Evolutionary conservation across 2,888 invertebrate genomes (phyloP).

Genomic region (Hypena proboscidalis): DNA sequence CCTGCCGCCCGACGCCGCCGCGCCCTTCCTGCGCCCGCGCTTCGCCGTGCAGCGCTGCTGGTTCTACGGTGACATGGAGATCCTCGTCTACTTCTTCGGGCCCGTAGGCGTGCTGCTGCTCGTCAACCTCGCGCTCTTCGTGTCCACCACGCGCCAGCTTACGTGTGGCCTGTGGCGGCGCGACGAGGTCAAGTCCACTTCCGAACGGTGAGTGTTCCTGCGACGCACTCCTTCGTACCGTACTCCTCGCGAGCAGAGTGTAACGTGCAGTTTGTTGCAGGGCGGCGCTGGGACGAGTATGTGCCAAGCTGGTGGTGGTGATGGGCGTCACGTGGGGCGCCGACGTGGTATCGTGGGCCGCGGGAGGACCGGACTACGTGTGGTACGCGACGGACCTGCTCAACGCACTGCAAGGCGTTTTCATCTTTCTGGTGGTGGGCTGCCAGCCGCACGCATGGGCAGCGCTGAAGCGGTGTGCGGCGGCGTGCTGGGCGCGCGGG

Average conservation of each 20-base stretch:
- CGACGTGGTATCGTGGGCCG: slow-evolving; percentile 93
- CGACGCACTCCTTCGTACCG: no score
- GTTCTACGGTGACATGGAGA: slow-evolving; percentile 93
- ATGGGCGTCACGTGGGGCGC: slow-evolving; percentile 86
- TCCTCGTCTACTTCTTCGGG: slow-evolving; percentile 93
- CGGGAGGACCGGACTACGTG: slow-evolving; percentile 91
- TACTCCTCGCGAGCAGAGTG: no score
- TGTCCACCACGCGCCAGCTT: slow-evolving; percentile 92
- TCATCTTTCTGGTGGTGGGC: slow-evolving; percentile 95
- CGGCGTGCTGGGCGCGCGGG: slow-evolving; percentile 84
- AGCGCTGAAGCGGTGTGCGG: slow-evolving; percentile 66
- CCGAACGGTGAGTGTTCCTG: slow-evolving; percentile 64
- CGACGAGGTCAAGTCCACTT: slow-evolving; percentile 93
- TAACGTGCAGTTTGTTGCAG: slow-evolving; percentile 54
- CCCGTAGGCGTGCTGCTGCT: slow-evolving; percentile 92
- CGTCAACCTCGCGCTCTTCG: slow-evolving; percentile 92
- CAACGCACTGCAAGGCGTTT: slow-evolving; percentile 94
- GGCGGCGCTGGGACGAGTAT: slow-evolving; percentile 92
- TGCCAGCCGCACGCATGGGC: slow-evolving; percentile 92
- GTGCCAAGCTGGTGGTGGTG: slow-evolving; percentile 92
- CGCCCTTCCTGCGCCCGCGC: slow-evolving; percentile 89
- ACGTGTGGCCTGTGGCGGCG: slow-evolving; percentile 95
- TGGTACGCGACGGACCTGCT: slow-evolving; percentile 95
- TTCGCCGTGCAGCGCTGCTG: slow-evolving; percentile 93
- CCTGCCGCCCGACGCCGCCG: slow-evolving; percentile 83